Evolutionary conservation across 1,140 invertebrate species (phyloP), one percentile per base, ranked within the genome.

Genomic region (Danaus melanippus): DNA sequence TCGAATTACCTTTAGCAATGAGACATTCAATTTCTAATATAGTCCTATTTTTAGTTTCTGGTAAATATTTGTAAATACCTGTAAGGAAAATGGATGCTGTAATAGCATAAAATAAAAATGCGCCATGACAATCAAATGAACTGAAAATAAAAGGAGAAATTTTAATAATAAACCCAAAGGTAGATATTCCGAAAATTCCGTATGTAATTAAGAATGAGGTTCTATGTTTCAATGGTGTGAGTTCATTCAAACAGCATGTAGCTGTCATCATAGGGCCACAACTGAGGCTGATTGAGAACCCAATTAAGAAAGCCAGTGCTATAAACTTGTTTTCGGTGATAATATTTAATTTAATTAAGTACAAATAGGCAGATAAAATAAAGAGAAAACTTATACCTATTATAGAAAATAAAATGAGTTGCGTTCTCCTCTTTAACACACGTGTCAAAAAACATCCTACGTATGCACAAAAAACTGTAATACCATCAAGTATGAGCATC

Each of bases 401-500:
- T 8, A 15, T 6, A 21, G 66, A 52, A 7, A 57, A 53, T 8
- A 11, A 17, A 0, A 74, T 42, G 10, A 67, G 45, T 6, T 69
- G 48, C 8, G 58, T 60, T 41, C 67, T 46, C 40, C 69, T 32
- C 42, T 54, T 66, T 1, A 66, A 21, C n/a, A 62, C 17, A 56
- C 53, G 69, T 12, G 58, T 54, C 1, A 69, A 46, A 39, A 44
- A 17, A 53, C 71, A 67, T 4, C 71, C 71, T 6, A 62, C 10
- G 40, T 69, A 66, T 50, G 63, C 64, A 0, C 61, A 46, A 4
- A 67, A 46, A 0, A 74, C 54, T 10, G 67, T 68, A 0, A 68
- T 45, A 50, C 61, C 69, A 11, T 74, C 71, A 8, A 74, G 41
- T 9, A 69, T 56, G 8, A 74, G 43, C 71, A 74, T 71, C 2